Base-by-base conservation (phyloP, 2,113 vertebrate species). In the Saccopteryx leptura region DNA sequence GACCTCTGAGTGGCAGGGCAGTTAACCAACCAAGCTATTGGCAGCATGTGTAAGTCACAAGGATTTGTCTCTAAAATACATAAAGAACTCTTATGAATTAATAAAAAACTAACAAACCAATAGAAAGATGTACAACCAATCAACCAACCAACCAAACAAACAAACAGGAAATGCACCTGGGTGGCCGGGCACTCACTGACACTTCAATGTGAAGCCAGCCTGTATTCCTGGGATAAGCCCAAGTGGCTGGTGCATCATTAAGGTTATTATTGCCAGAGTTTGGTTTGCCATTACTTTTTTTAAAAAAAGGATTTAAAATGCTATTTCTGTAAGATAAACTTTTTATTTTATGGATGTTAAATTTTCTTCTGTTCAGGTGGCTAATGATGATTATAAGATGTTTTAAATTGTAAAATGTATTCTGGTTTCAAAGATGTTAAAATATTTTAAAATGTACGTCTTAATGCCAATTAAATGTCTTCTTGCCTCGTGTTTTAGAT, bases 371-470 rank as follows among this genome's bases (percentile, higher is more conserved):
- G 65, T 90, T 80, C 19, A 95, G 60, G 17, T 90, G 48, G 50
- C 75, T 65, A 65, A 31, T 76, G 50, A 95, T 81, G 33, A 71
- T 48, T 86, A 24, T 92, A 79, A 50, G 31, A 23, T 91, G 11
- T 33, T 88, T 72, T 39, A 65, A 46, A 54, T 65, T 80, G 4
- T 90, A 75, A 79, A 52, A 26, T 89, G 3, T 66, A 23, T 66
- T 93, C n/a, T 92, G 50, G 56, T 78, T 91, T 96, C 58, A 63
- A 87, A 88, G 46, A 66, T 65, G 14, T 80, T 88, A 84, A 89
- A 89, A 50, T 74, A 23, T 31, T 84, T 84, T 46, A 63, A 54
- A 69, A 78, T 50, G 12, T 76, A 7, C 60, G 17, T 92, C 52
- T 28, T 93, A n/a, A 65, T 90, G 76, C 21, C 33, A 72, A 21